Evolutionary conservation across 92 coral and sea anemone genomes (phyloP).

Genomic region (Heteractis magnifica): DNA sequence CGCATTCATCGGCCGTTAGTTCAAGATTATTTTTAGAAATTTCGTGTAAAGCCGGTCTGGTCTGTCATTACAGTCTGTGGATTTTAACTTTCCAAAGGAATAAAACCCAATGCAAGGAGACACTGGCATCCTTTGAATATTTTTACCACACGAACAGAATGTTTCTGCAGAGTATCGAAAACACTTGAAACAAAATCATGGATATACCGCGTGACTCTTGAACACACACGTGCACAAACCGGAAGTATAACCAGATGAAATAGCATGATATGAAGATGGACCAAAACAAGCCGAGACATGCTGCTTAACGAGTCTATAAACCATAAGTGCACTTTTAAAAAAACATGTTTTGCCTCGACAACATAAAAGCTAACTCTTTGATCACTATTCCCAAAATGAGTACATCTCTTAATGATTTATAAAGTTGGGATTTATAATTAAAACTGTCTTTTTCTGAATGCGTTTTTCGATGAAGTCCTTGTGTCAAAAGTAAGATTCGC

Average conservation of each 20-base stretch:
- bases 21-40: too few relatives aligned
- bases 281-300: not conserved
- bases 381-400: too few relatives aligned
- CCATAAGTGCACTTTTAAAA: not conserved
- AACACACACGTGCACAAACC: not conserved
- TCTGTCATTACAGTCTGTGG: too few relatives aligned
- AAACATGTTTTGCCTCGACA: not conserved
- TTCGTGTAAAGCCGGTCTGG: too few relatives aligned
- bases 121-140: too few relatives aligned
- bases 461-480: not conserved
- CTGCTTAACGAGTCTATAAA: not conserved
- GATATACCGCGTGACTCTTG: not conserved
- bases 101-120: too few relatives aligned
- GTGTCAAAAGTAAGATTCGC: not conserved
- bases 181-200: too few relatives aligned
- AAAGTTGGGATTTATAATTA: not conserved
- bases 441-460: not conserved
- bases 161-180: too few relatives aligned
- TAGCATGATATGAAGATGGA: not conserved
- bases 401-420: not conserved
- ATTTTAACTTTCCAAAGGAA: too few relatives aligned
- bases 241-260: not conserved
- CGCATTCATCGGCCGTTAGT: too few relatives aligned
- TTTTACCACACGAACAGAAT: too few relatives aligned
- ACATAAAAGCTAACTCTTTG: not conserved